Conservation (phyloP, 2,797 vertebrate genomes). For the Apogon talboti region DNA sequence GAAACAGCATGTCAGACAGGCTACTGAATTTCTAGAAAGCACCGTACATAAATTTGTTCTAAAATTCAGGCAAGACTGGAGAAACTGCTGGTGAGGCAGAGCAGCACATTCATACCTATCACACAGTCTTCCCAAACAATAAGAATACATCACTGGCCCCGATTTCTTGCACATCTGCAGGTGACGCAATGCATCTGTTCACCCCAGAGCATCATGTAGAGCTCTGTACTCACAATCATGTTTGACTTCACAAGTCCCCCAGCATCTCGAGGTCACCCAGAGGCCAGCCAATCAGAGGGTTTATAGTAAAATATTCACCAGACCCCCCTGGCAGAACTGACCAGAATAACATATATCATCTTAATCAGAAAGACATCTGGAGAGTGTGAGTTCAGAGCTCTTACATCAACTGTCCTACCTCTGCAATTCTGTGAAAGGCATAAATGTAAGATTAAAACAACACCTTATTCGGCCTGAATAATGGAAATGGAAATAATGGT, state of each 20-base stretch:
- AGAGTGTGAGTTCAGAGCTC: constrained; percentile 46
- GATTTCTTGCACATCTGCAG: constrained; percentile 39
- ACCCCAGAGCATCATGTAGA: constrained; percentile 41
- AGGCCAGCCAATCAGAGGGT: constrained; percentile 72
- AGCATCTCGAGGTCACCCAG: constrained; percentile 69
- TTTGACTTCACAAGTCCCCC: constrained; percentile 65
- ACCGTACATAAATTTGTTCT: constrained; percentile 3
- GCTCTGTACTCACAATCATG: constrained; percentile 44
- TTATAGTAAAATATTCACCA: constrained; percentile 50
- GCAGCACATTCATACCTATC: constrained; percentile 17
- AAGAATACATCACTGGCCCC: constrained; percentile 45
- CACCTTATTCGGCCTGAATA: not conserved
- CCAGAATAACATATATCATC: constrained; percentile 71
- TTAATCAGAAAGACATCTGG: constrained; percentile 76
- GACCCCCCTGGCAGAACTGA: constrained; percentile 68
- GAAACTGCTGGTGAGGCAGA: constrained; percentile 6
- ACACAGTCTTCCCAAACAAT: constrained; percentile 9
- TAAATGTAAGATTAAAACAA: constrained; percentile 43
- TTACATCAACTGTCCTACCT: constrained; percentile 27
- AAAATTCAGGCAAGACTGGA: not conserved
- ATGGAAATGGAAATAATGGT: constrained; percentile 20
- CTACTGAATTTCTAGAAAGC: not conserved
- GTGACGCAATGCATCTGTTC: constrained; percentile 26
- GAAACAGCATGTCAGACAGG: not conserved
- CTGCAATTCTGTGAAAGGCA: constrained; percentile 57